Base-by-base conservation (phyloP, 92 coral and sea anemone genomes). In the Micromussa lordhowensis region DNA sequence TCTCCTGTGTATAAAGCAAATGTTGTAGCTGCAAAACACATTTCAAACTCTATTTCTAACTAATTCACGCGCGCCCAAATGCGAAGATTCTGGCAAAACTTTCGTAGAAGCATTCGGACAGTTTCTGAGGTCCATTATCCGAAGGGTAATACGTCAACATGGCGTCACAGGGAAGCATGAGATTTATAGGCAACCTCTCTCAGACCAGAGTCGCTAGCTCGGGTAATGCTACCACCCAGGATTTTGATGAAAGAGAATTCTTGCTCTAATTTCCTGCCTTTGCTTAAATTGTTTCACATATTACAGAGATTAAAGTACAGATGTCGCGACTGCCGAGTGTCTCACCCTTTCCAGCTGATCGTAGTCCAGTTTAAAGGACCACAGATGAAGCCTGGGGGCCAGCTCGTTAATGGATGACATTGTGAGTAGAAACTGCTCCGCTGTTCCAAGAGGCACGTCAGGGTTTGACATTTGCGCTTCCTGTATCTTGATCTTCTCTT, bases 361-460 rank as follows among this genome's bases (percentile, higher is more conserved):
- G 77, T 97, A 97, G 91, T 97, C 99, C 58, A 97, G 98, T 79
- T 96, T 96, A 81, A 97, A 97, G 58, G 96, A 91, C 99, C 99
- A 97, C 63, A 97, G 69, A 59, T 97, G 96, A 29, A 97, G 95
- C 68, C 99, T 91, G 2, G 99, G 96, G 5, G 89, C 85, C 69
- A 97, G 95, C 81, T 97, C 99, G 88, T 96, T 97, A 16, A 96
- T 90, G 30, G 98, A 97, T 7, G 98, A 94, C 96, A 97, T 94
- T 4, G 98, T 93, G 5, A 97, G 91, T 48, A 97, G 90, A 84
- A 95, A 97, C 88, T 97, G 99, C 49, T 97, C 99, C 10, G 99
- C 99, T 26, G 98, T 92, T 38, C 98, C 99, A 73, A 97, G 86
- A 63, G 99, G 98, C 38, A 97, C 86, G 80, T 97, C 99, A 4